phyloP scores from a whole-genome alignment of 1,140 invertebrate genomes.

The Papilio glaucus region DNA sequence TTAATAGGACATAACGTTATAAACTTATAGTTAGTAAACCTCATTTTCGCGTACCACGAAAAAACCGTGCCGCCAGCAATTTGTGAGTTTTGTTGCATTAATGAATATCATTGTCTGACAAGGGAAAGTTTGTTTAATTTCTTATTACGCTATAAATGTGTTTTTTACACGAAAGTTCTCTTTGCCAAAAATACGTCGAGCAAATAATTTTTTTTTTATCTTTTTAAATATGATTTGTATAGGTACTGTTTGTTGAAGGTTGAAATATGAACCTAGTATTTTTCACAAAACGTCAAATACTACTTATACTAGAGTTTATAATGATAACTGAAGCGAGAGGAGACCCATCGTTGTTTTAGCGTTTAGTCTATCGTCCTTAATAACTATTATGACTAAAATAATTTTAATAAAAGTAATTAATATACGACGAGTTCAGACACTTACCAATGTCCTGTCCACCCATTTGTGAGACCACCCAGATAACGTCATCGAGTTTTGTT shows the following conservation, averaged over 20 bases:
- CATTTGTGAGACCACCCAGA: background rate
- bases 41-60: conserved; percentile 32
- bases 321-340: no score
- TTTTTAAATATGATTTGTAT: background rate
- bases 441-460: background rate
- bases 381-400: background rate
- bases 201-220: background rate
- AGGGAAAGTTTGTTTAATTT: conserved; percentile 29
- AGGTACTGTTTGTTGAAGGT: no score
- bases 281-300: no score
- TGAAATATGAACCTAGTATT: no score
- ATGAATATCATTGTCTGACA: conserved; percentile 17
- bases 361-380: background rate
- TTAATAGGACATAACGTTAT: no score
- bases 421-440: background rate
- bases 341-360: background rate
- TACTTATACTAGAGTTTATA: no score
- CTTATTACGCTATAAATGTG: conserved; percentile 11
- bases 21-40: background rate
- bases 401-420: background rate
- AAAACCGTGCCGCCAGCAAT: conserved; percentile 22
- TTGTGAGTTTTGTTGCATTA: conserved; percentile 25
- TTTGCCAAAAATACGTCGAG: background rate
- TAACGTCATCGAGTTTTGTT: background rate
- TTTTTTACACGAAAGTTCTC: conserved; percentile 23